Evolutionary conservation across 2,797 vertebrate species (phyloP).

Genomic region (Thripadectes ignobilis): DNA sequence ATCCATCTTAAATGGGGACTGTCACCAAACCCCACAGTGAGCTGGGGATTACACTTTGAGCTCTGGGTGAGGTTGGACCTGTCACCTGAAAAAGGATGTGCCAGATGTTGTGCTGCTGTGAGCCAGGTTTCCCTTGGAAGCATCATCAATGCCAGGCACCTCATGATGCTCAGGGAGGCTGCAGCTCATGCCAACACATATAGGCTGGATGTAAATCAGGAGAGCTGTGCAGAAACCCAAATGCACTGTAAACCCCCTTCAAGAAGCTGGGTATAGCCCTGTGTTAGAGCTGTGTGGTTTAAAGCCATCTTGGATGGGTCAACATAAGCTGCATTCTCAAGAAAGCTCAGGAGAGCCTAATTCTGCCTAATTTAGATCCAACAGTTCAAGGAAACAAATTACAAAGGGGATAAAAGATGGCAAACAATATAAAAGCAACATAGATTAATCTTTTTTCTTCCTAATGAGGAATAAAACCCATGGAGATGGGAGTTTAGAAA

Average conservation of each 20-base stretch:
- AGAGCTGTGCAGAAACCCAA: not conserved
- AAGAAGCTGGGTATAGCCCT: not conserved
- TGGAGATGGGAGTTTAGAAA: not conserved
- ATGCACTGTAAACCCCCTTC: not conserved
- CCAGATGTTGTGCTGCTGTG: not conserved
- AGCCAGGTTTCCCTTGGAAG: not conserved
- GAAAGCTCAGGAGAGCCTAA: not conserved
- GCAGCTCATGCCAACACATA: not conserved
- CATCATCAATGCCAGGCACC: not conserved
- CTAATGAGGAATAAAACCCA: not conserved
- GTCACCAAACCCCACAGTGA: not conserved
- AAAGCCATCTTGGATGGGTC: not conserved
- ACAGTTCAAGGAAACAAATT: not conserved
- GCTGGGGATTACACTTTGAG: not conserved
- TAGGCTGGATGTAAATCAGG: not conserved
- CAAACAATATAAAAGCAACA: not conserved
- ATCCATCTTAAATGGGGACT: not conserved
- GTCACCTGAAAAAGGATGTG: not conserved
- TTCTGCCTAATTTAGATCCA: not conserved
- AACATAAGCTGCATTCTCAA: not conserved
- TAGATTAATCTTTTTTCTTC: accelerated
- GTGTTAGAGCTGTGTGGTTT: accelerated
- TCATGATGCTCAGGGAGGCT: not conserved
- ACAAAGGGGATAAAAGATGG: not conserved
- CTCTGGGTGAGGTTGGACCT: not conserved